Evolutionary conservation across 2,888 invertebrate species (phyloP).

Genomic region (Eurois occulta): DNA sequence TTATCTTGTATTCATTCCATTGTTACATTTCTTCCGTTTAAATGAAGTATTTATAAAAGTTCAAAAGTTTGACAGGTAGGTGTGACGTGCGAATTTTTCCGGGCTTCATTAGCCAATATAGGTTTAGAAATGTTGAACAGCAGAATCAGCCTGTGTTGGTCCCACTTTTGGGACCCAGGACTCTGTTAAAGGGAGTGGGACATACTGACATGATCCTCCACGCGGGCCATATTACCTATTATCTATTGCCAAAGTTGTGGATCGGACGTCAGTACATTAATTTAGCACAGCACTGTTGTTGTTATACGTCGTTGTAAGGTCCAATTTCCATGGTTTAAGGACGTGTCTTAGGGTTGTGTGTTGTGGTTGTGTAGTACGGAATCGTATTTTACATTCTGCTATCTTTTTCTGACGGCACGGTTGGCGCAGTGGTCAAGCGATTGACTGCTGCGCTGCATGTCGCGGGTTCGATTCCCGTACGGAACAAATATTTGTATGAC

Average conservation of each 20-base stretch:
- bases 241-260: too few species aligned
- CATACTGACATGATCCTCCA: neutral
- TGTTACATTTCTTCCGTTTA: slow-evolving; percentile 24
- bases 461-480: too few species aligned
- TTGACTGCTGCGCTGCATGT: too few species aligned
- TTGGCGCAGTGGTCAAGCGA: too few species aligned
- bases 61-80: neutral
- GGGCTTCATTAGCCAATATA: neutral
- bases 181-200: neutral
- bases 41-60: slow-evolving; percentile 16
- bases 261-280: neutral
- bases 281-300: neutral
- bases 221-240: too few species aligned
- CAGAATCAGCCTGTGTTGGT: neutral
- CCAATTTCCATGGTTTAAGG: neutral
- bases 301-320: neutral
- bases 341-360: too few species aligned
- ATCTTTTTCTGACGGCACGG: too few species aligned
- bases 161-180: neutral
- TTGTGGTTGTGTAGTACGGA: too few species aligned
- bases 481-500: too few species aligned
- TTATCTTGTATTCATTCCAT: slow-evolving; percentile 24
- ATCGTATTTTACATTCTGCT: too few species aligned
- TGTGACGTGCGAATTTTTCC: neutral
- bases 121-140: neutral